Percentiles rank a stretch among this genome's conserved stretches.
Conservation (phyloP, 2,113 vertebrate species). For the Bubalus kerabau region DNA sequence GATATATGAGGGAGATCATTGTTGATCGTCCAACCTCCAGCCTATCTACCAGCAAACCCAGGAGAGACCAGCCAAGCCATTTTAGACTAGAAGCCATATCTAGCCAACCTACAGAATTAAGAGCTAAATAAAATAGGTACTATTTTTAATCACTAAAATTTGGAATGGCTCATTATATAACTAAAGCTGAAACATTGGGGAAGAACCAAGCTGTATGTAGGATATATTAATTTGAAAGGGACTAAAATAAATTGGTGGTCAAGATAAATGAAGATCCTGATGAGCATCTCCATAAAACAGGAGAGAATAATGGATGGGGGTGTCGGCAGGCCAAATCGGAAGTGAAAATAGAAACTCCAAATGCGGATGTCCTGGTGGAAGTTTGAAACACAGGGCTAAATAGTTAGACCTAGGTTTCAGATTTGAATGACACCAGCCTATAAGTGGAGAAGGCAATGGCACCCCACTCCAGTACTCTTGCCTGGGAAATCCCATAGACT, state of each 20-base stretch:
- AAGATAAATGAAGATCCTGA: neutral
- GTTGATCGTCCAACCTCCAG: neutral
- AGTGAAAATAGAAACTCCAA: neutral
- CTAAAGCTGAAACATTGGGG: neutral
- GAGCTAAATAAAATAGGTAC: neutral
- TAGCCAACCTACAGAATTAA: neutral
- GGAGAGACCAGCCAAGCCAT: neutral
- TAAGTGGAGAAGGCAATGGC: neutral
- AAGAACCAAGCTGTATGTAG: conserved; percentile 2
- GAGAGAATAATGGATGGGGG: neutral
- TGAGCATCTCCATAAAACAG: neutral
- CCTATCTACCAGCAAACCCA: neutral
- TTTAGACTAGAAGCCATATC: neutral
- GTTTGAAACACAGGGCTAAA: neutral
- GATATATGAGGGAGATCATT: neutral
- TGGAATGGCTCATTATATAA: neutral
- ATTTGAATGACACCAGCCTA: neutral
- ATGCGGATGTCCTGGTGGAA: neutral
- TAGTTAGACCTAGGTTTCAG: neutral
- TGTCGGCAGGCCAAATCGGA: neutral
- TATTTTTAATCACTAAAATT: neutral
- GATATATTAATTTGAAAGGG: neutral
- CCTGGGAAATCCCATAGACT: no score
- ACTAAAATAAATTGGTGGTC: neutral
- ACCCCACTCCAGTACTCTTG: no score